phyloP scores from a whole-genome alignment of 2,888 invertebrate species.

The Cataglyphis cursor region DNA sequence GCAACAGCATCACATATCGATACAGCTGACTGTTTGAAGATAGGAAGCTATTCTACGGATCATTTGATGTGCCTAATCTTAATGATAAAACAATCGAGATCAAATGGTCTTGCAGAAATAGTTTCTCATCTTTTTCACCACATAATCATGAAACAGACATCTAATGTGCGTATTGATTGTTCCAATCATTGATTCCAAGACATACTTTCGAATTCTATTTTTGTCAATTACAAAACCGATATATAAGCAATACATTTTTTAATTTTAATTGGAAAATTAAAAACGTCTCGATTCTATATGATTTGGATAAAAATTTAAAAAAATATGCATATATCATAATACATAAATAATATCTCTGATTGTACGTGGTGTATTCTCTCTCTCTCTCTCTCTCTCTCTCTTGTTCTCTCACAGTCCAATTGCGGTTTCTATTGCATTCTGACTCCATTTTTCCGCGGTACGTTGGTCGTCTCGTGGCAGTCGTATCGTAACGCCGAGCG shows the following conservation, averaged over 20 bases:
- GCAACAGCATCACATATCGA: slow-evolving; percentile 65
- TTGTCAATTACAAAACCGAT: background rate
- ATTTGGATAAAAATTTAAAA: background rate
- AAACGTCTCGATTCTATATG: background rate
- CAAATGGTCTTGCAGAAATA: slow-evolving; percentile 19
- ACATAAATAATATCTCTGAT: background rate
- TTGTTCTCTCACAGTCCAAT: slow-evolving; percentile 7
- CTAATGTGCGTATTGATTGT: background rate
- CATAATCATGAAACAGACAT: slow-evolving; percentile 16
- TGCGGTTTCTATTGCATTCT: slow-evolving; percentile 23
- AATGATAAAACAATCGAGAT: slow-evolving; percentile 56
- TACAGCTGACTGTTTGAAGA: slow-evolving; percentile 62
- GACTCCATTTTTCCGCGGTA: slow-evolving; percentile 32
- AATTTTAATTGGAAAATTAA: background rate
- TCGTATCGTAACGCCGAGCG: slow-evolving; percentile 51
- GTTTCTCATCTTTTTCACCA: slow-evolving; percentile 1
- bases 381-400: background rate
- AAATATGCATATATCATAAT: background rate
- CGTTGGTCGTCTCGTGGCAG: slow-evolving; percentile 16
- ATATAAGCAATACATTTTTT: background rate
- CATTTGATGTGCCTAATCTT: slow-evolving; percentile 57
- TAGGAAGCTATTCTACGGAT: slow-evolving; percentile 42
- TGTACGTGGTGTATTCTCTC: background rate
- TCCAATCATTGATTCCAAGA: slow-evolving; percentile 1
- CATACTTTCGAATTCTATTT: background rate